Percentiles rank a stretch among this genome's conserved stretches.
These are phyloP conservation scores for Pseudorhombus dupliciocellatus DNA, from an alignment of 2,113 vertebrate species.

Conservation along the genomic window DNA sequence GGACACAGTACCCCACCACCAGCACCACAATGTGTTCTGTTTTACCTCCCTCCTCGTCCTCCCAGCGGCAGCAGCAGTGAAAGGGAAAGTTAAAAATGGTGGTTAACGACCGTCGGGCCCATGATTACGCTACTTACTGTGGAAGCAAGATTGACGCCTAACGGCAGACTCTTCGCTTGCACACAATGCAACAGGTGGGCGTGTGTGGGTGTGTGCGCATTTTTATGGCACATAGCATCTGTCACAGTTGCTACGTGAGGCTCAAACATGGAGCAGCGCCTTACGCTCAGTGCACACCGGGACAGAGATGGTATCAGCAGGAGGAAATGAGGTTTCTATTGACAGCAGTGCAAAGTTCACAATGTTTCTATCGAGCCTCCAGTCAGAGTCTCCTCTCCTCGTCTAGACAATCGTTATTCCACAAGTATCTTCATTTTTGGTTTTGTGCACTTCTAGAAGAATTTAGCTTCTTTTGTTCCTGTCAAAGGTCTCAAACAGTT, in stretches of 20 bases:
- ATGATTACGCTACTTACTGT: constrained; percentile 2
- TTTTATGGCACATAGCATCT: constrained; percentile 65
- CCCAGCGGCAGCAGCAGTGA: constrained; percentile 36
- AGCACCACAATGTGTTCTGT: constrained; percentile 11
- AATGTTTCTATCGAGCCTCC: constrained; percentile 43
- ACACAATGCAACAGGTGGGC: constrained; percentile 12
- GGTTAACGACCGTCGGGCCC: constrained; percentile 31
- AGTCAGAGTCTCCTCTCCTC: not conserved
- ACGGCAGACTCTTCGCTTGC: not conserved
- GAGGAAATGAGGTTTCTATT: constrained; percentile 71
- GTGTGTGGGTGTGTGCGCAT: not conserved
- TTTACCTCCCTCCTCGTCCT: constrained; percentile 21
- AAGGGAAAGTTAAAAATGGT: constrained; percentile 32
- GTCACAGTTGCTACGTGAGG: constrained; percentile 62
- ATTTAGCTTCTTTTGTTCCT: not conserved
- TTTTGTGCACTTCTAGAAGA: constrained; percentile 10
- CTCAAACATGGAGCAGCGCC: constrained; percentile 52
- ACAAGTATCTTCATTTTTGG: not conserved
- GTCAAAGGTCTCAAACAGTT: constrained; percentile 19
- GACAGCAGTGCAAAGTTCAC: constrained; percentile 63
- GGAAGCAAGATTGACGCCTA: not conserved
- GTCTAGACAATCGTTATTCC: not conserved
- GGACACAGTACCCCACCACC: not conserved
- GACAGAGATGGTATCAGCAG: constrained; percentile 39
- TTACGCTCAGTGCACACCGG: constrained; percentile 7